Base-by-base conservation (phyloP, 1,140 invertebrate genomes). In the Apis cerana region DNA sequence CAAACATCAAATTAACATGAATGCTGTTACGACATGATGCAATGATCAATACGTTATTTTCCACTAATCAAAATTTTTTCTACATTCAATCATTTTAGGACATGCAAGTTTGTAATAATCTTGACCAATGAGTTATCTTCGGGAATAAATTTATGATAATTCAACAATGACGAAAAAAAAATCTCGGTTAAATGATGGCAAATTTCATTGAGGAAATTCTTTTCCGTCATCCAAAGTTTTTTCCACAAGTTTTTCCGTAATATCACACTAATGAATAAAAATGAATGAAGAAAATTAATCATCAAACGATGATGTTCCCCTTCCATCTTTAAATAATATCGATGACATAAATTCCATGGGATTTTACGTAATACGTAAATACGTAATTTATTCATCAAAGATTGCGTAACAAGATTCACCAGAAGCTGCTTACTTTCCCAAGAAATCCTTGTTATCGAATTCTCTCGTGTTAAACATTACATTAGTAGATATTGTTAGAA, bases 71-170 rank as follows among this genome's bases (percentile, higher is more conserved):
- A 68, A n/a, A 54, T 64, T 72, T 72, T 78, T 64, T 27, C 59
- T 56, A 43, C 10, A 19, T 43, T n/a, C 65, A 21, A 72, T 72
- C 68, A 59, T 80, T 72, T 71, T 54, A 72, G 59, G 68, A 23
- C 23, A 80, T 54, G 43, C 59, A 21, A 2, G 5, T 43, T 5
- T n/a, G 48, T 62, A 43, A 56, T 23, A 72, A 72, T 80, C 4
- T 15, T 54, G 56, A 54, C 43, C 15, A 52, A 74, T 52, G 19
- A 19, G 50, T 56, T n/a, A 59, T 65, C 59, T 80, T 65, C 59
- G 13, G 23, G 50, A 80, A 64, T 48, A 68, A 54, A 80, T 54
- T 62, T 69, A n/a, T 74, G 78, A n/a, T 33, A 48, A 71, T 62
- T 48, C 17, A 56, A 27, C 11, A 11, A 54, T 52, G 69, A 48